Evolutionary conservation across 2,113 vertebrate genomes (phyloP).

Genomic region (Tor tambroides): DNA sequence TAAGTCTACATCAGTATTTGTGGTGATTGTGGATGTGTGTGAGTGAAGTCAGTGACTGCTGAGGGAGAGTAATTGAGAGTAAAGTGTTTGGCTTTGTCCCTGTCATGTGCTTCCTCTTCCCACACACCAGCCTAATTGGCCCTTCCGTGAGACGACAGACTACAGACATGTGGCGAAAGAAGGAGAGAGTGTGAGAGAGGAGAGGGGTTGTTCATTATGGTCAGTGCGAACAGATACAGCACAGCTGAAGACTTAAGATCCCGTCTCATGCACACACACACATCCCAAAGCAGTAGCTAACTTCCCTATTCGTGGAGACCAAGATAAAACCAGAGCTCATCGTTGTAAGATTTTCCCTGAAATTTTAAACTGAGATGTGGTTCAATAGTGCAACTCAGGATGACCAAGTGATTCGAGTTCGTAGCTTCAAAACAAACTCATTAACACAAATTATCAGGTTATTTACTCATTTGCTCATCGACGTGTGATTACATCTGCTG

Average conservation of each 20-base stretch:
- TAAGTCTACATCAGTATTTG: background rate
- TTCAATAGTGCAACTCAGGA: background rate
- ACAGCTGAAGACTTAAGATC: constrained; percentile 73
- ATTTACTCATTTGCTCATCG: constrained; percentile 23
- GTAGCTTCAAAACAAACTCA: constrained; percentile 52
- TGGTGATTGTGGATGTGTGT: background rate
- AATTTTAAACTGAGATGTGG: background rate
- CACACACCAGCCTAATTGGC: constrained; percentile 59
- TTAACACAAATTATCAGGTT: constrained; percentile 53
- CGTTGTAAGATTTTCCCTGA: background rate
- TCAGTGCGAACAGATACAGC: constrained; percentile 59
- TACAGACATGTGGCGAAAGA: constrained; percentile 43
- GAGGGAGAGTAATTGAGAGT: constrained; percentile 38
- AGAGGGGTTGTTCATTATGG: constrained; percentile 56
- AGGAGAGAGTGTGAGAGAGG: constrained; percentile 45
- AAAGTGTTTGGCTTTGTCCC: constrained; percentile 51
- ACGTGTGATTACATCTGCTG: constrained; percentile 50
- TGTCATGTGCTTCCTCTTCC: constrained; percentile 52
- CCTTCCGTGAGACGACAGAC: constrained; percentile 50
- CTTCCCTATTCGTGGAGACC: background rate
- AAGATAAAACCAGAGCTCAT: background rate
- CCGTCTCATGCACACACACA: constrained; percentile 46
- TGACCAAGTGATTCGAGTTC: constrained; percentile 41
- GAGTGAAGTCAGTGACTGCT: background rate
- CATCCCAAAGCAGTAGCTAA: constrained; percentile 23